Evolutionary conservation across 2,113 vertebrate genomes (phyloP).

Genomic region (Limnothrissa miodon): DNA sequence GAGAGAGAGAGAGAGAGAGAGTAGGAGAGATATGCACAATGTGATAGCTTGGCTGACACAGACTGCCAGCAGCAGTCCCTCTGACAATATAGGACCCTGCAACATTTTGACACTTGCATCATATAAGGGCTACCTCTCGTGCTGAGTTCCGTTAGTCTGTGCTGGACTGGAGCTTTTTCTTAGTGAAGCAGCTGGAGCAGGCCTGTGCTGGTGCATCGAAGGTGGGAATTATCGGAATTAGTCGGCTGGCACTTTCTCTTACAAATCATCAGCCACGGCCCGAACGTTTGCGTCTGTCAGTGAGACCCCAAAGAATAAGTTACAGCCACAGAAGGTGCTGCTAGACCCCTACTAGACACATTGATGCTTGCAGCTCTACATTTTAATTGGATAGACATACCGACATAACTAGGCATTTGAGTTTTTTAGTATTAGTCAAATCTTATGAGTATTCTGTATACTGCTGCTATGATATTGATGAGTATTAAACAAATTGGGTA

Average conservation of each 20-base stretch:
- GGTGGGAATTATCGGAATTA: no score
- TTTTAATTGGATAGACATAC: no score
- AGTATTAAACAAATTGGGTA: no score
- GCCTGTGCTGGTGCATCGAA: neutral
- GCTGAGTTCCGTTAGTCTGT: neutral
- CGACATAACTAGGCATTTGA: no score
- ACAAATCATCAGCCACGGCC: neutral
- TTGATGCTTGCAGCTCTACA: no score
- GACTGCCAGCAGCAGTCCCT: conserved; percentile 21
- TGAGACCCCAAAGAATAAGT: neutral
- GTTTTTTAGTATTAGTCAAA: no score
- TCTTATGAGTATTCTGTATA: no score
- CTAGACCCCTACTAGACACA: no score
- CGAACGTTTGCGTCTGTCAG: neutral
- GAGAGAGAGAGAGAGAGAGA: neutral
- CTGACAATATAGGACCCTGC: conserved; percentile 14
- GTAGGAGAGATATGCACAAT: neutral
- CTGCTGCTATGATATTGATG: no score
- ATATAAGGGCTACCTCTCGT: conserved; percentile 21
- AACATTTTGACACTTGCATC: no score
- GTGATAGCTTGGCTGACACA: conserved; percentile 27
- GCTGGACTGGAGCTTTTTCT: neutral
- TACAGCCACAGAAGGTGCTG: neutral
- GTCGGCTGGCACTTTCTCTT: no score
- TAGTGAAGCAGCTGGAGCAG: neutral